A percentile compares a stretch with the other conserved stretches of the same genome.
Conservation (phyloP, 2,888 invertebrate genomes). For the Chloromyia formosa region DNA sequence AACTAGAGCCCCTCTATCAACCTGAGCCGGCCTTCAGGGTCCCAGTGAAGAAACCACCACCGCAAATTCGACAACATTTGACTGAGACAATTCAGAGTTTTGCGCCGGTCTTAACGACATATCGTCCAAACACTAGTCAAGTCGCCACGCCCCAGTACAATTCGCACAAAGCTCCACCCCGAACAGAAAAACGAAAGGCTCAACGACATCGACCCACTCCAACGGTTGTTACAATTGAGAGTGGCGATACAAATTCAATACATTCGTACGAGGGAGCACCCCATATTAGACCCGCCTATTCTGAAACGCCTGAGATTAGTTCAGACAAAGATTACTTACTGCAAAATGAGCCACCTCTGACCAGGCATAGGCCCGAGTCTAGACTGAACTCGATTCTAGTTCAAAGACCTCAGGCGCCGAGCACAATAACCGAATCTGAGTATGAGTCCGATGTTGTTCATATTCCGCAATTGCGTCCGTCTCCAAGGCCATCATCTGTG, state of each 20-base stretch:
- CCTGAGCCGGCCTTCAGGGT: slow-evolving; percentile 12
- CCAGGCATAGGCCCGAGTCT: background rate
- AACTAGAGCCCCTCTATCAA: slow-evolving; percentile 24
- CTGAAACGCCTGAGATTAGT: background rate
- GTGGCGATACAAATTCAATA: background rate
- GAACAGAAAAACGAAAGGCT: slow-evolving; percentile 42
- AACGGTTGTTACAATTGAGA: background rate
- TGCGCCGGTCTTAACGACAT: slow-evolving; percentile 45
- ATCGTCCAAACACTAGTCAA: slow-evolving; percentile 43
- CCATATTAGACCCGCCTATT: background rate
- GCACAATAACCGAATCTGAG: background rate
- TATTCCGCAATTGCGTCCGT: background rate
- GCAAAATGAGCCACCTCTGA: background rate
- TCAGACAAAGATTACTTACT: background rate
- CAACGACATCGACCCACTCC: slow-evolving; percentile 33
- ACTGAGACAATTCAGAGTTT: slow-evolving; percentile 50
- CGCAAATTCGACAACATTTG: slow-evolving; percentile 47
- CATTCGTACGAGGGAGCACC: background rate
- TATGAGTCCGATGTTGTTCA: background rate
- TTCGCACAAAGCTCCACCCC: slow-evolving; percentile 3
- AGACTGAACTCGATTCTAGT: background rate
- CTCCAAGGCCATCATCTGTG: background rate
- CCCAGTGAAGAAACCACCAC: slow-evolving; percentile 42
- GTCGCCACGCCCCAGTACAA: slow-evolving; percentile 45
- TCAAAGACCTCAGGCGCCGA: background rate